Percentiles rank a stretch among this genome's conserved stretches.
Conservation (phyloP, 1,140 invertebrate species). For the Subanguina moxae region DNA sequence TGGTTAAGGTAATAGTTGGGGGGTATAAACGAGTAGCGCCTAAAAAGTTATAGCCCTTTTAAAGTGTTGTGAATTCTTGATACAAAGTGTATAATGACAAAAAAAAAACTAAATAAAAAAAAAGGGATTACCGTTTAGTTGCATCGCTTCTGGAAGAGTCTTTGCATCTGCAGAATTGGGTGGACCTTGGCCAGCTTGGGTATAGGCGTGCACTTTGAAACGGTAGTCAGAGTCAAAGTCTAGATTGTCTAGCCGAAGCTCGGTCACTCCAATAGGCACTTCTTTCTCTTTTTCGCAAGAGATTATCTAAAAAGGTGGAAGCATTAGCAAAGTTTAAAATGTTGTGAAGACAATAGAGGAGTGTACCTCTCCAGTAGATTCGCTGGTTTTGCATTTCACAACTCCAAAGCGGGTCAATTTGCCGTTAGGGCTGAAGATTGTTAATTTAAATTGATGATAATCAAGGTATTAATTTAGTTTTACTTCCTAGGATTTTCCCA, state of each 20-base stretch:
- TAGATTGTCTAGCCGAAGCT: conserved; percentile 25
- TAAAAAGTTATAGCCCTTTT: no score
- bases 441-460: no score
- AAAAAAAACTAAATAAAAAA: neutral
- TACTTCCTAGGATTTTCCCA: conserved; percentile 80
- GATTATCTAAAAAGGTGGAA: conserved; percentile 15
- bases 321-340: no score
- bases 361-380: conserved; percentile 8
- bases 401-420: conserved; percentile 85
- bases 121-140: conserved; percentile 24
- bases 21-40: no score
- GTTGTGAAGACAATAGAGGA: neutral
- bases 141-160: conserved; percentile 49
- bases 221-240: conserved; percentile 54
- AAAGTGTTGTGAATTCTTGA: no score
- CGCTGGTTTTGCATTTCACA: conserved; percentile 29
- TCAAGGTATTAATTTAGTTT: conserved; percentile 9
- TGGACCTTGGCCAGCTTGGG: conserved; percentile 48
- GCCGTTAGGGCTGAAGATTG: conserved; percentile 72
- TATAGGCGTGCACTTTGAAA: conserved; percentile 49
- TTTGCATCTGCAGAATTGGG: conserved; percentile 55
- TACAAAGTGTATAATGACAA: no score
- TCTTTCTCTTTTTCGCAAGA: conserved; percentile 18
- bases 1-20: no score
- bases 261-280: conserved; percentile 19